These are phyloP conservation scores for Erannis defoliaria DNA, from an alignment of 2,888 invertebrate genomes.

Conservation along the genomic window DNA sequence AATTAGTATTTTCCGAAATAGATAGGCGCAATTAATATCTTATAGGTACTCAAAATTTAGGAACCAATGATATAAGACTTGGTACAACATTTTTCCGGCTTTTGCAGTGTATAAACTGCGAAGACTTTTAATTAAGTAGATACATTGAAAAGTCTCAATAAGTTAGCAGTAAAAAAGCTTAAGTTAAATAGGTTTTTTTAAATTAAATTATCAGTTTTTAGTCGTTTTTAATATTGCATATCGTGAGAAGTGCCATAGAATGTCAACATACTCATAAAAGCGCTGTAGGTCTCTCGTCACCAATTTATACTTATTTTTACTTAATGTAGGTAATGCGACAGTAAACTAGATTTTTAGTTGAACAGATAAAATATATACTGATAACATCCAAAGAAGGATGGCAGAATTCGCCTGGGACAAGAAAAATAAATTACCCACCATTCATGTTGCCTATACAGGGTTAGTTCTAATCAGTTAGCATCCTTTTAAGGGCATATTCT, in stretches of 20 bases:
- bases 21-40: not conserved
- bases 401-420: too few species aligned
- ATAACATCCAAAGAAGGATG: too few species aligned
- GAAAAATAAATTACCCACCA: too few species aligned
- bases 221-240: not conserved
- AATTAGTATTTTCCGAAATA: not conserved
- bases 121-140: not conserved
- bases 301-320: too few species aligned
- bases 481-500: too few species aligned
- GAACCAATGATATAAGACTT: not conserved
- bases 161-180: not conserved
- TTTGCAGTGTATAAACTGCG: not conserved
- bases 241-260: too few species aligned
- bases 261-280: too few species aligned
- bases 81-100: not conserved
- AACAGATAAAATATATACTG: too few species aligned
- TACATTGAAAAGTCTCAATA: not conserved
- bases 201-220: not conserved
- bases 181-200: not conserved
- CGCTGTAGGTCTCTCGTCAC: not conserved
- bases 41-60: not conserved
- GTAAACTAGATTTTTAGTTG: too few species aligned
- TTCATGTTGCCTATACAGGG: too few species aligned
- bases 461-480: too few species aligned
- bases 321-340: too few species aligned